Evolutionary conservation across 2,797 vertebrate species (phyloP).

Genomic region (Lepus oiostolus): DNA sequence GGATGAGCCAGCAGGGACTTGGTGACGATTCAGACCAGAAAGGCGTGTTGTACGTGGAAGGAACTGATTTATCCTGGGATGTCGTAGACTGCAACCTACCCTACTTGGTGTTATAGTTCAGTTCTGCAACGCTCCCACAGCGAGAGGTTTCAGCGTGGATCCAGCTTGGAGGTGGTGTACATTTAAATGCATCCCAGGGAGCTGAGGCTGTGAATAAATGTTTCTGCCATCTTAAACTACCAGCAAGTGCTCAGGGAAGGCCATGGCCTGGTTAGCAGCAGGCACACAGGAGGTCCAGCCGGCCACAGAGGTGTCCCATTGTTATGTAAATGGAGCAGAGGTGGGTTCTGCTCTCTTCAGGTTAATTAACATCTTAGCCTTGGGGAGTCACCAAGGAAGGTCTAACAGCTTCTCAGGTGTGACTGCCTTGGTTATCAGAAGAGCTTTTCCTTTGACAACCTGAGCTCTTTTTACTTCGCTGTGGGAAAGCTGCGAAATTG

Average conservation of each 20-base stretch:
- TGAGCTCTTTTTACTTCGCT: slow-evolving; percentile 7
- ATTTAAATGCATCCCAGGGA: slow-evolving; percentile 73
- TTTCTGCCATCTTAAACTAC: background rate
- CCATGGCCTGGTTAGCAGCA: slow-evolving; percentile 56
- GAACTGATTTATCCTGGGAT: slow-evolving; percentile 80
- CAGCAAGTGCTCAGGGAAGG: background rate
- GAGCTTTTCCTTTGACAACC: background rate
- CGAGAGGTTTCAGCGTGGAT: slow-evolving; percentile 51
- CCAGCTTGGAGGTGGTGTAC: slow-evolving; percentile 65
- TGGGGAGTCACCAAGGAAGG: background rate
- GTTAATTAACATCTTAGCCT: slow-evolving; percentile 56
- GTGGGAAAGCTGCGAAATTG: background rate
- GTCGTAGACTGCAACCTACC: slow-evolving; percentile 75
- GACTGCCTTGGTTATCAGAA: background rate
- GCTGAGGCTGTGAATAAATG: slow-evolving; percentile 49
- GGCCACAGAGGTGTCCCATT: background rate
- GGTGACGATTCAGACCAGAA: background rate
- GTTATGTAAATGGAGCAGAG: background rate
- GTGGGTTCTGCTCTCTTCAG: background rate
- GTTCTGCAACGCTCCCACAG: background rate
- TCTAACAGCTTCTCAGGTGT: background rate
- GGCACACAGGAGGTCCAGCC: slow-evolving; percentile 35
- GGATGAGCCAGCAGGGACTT: background rate
- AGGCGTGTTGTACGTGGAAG: slow-evolving; percentile 64
- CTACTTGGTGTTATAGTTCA: slow-evolving; percentile 82